phyloP scores from a whole-genome alignment of 2,797 vertebrate genomes.

The Gallirallus australis region DNA sequence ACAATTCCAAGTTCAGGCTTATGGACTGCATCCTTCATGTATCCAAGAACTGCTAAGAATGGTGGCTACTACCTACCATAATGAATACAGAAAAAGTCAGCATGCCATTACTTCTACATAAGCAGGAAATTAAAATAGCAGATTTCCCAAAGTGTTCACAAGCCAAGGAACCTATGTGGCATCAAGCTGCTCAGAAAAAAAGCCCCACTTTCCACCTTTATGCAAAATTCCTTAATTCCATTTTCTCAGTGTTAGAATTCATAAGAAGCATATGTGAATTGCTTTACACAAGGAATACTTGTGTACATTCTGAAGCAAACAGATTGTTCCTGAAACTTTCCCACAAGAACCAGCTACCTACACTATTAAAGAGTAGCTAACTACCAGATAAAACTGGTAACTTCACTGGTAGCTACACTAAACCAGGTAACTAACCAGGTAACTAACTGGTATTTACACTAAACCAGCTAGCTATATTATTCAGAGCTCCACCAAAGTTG shows the following conservation, averaged over 20 bases:
- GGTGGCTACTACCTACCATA: not conserved
- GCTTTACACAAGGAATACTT: not conserved
- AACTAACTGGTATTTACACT: not conserved
- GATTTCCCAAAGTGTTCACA: not conserved
- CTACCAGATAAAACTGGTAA: not conserved
- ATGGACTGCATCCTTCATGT: not conserved
- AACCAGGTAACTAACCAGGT: not conserved
- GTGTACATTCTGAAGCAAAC: not conserved
- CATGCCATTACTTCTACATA: not conserved
- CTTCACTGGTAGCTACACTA: not conserved
- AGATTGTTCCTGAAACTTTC: not conserved
- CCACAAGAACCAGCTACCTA: not conserved
- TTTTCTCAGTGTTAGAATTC: not conserved
- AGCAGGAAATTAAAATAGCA: not conserved
- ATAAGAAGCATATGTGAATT: not conserved
- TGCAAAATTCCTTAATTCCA: not conserved
- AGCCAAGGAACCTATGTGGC: not conserved
- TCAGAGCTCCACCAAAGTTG: not conserved
- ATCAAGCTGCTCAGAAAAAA: not conserved
- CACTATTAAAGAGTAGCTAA: not conserved
- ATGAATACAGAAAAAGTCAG: not conserved
- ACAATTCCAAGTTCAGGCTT: not conserved
- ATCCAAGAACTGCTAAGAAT: not conserved
- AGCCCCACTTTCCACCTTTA: not conserved
- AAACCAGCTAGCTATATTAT: not conserved